A percentile compares a stretch with the other conserved stretches of the same genome.
Conservation (phyloP, 2,888 invertebrate species). For the Carterocephalus palaemon region DNA sequence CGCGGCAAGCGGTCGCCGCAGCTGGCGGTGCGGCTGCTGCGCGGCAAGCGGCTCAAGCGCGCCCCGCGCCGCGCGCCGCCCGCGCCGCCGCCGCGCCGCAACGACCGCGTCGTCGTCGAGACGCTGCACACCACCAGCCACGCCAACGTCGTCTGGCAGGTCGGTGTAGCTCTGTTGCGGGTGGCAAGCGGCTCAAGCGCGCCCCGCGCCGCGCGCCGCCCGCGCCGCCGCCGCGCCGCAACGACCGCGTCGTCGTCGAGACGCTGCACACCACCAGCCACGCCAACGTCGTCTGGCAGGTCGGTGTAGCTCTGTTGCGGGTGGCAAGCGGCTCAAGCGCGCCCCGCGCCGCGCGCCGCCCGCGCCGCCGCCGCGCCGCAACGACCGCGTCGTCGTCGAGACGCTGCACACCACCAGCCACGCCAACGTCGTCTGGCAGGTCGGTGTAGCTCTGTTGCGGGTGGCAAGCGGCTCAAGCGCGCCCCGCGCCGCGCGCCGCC, state of each 20-base stretch:
- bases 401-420: constrained; percentile 88
- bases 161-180: constrained; percentile 58
- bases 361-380: constrained; percentile 76
- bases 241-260: constrained; percentile 87
- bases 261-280: constrained; percentile 88
- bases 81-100: constrained; percentile 76
- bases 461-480: constrained; percentile 72
- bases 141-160: constrained; percentile 87
- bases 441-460: constrained; percentile 58
- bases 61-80: constrained; percentile 68
- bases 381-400: constrained; percentile 87
- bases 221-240: constrained; percentile 76
- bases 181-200: constrained; percentile 72
- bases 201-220: constrained; percentile 68
- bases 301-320: constrained; percentile 58
- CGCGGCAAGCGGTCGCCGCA: constrained; percentile 74
- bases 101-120: constrained; percentile 87
- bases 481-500: constrained; percentile 68
- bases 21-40: constrained; percentile 70
- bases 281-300: constrained; percentile 87
- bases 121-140: constrained; percentile 88
- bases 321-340: constrained; percentile 72
- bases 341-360: constrained; percentile 68
- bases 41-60: constrained; percentile 73
- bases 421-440: constrained; percentile 87